phyloP scores from a whole-genome alignment of 2,888 invertebrate genomes.

The Diloba caeruleocephala region DNA sequence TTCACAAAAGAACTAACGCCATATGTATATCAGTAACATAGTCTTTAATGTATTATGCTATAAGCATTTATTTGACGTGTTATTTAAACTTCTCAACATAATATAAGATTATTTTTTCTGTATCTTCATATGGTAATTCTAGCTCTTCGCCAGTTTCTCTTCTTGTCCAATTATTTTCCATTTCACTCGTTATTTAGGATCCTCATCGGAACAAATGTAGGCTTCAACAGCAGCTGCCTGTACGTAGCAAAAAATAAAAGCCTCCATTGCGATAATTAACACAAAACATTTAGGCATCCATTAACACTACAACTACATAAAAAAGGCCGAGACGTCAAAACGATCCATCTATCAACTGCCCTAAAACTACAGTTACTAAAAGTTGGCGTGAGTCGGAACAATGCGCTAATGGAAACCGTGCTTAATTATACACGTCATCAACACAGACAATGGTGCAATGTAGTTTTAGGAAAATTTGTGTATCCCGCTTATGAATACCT shows the following conservation, averaged over 20 bases:
- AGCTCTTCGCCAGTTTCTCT: no score
- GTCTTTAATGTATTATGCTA: no score
- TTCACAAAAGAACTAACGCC: no score
- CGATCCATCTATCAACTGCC: conserved; percentile 49
- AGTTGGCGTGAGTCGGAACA: conserved; percentile 52
- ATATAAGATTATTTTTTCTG: no score
- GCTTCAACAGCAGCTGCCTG: no score
- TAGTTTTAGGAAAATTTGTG: conserved; percentile 29
- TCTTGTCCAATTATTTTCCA: no score
- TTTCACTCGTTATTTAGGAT: no score
- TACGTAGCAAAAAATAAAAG: conserved; percentile 40
- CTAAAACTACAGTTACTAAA: conserved; percentile 41
- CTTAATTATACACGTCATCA: conserved; percentile 56
- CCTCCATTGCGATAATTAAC: conserved; percentile 36
- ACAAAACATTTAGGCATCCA: conserved; percentile 50
- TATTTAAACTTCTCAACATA: no score
- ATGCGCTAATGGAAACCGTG: conserved; percentile 48
- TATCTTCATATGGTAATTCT: no score
- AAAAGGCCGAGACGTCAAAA: conserved; percentile 48
- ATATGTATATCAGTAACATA: no score
- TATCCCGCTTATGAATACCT: background rate
- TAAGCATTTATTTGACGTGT: no score
- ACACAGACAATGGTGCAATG: conserved; percentile 39
- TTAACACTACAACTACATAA: conserved; percentile 49
- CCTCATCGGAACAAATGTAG: no score